Conservation (phyloP, 2,797 vertebrate species). For the Jordanella pulchra region DNA sequence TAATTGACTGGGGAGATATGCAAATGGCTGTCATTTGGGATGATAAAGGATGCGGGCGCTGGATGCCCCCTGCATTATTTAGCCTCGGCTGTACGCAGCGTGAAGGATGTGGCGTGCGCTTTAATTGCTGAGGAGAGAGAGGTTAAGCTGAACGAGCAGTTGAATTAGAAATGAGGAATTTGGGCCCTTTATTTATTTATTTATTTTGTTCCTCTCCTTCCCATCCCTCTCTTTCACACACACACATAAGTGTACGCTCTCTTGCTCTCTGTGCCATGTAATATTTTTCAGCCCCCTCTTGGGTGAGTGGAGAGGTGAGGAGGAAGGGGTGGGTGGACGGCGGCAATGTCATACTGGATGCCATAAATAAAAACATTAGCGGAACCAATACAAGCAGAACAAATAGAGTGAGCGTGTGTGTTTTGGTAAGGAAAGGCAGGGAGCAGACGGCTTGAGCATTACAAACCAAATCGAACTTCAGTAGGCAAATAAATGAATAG, state of each 20-base stretch:
- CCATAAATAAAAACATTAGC: constrained; percentile 81
- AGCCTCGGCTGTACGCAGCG: constrained; percentile 95
- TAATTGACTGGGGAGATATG: constrained; percentile 99
- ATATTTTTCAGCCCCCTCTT: constrained; percentile 57
- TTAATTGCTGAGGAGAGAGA: constrained; percentile 99
- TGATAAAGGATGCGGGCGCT: constrained; percentile 96
- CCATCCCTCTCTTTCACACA: constrained; percentile 33
- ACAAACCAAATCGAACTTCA: constrained; percentile 61
- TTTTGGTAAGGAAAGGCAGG: constrained; percentile 21
- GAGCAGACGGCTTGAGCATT: constrained; percentile 53
- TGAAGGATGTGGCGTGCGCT: constrained; percentile 96
- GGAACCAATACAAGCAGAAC: constrained; percentile 74
- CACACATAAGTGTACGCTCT: constrained; percentile 8
- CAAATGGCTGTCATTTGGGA: constrained; percentile 99
- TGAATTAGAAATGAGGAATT: constrained; percentile 97
- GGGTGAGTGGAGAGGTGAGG: constrained; percentile 59
- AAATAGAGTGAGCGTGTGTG: constrained; percentile 59
- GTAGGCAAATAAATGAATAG: constrained; percentile 53
- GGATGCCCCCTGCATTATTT: constrained; percentile 97
- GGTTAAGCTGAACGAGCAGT: constrained; percentile 98
- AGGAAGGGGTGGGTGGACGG: constrained; percentile 49
- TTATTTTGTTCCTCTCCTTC: constrained; percentile 63
- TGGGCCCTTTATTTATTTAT: constrained; percentile 82
- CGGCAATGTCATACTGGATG: constrained; percentile 67
- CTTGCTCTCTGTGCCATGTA: constrained; percentile 34